phyloP scores from a whole-genome alignment of 2,888 invertebrate species.

The Ectropis crepuscularia region DNA sequence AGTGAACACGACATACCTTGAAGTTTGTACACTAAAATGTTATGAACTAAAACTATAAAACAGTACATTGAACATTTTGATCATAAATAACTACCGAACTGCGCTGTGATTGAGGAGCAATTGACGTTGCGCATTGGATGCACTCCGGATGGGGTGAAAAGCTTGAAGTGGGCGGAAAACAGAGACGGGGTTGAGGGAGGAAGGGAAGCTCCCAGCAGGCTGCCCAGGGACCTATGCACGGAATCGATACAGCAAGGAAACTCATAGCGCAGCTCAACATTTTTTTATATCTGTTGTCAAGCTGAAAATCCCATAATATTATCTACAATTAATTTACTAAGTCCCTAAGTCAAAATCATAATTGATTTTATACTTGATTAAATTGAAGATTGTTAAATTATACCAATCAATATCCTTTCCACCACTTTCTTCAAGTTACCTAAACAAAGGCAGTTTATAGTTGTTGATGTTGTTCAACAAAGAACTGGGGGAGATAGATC shows the following conservation, averaged over 20 bases:
- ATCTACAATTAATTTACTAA: no score
- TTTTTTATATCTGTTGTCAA: conserved; percentile 25
- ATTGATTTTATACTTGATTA: no score
- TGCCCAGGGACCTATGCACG: conserved; percentile 29
- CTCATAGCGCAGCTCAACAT: conserved; percentile 39
- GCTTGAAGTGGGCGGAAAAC: conserved; percentile 1
- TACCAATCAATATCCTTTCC: no score
- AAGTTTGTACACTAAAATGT: neutral
- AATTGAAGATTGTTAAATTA: no score
- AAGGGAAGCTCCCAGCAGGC: conserved; percentile 18
- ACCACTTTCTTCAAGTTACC: no score
- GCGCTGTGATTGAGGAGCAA: conserved; percentile 28
- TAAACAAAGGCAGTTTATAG: no score
- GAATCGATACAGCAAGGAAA: conserved; percentile 36
- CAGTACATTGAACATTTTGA: conserved; percentile 5
- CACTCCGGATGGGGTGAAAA: conserved; percentile 14
- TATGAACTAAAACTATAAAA: neutral
- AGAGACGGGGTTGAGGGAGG: neutral
- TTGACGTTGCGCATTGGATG: conserved; percentile 35
- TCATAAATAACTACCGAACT: conserved; percentile 33
- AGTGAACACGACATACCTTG: neutral
- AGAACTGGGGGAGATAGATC: no score
- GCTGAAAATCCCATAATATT: no score
- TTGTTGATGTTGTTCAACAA: no score
- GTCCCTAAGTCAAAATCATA: no score